Base-by-base conservation (phyloP, 1,140 invertebrate species). In the Neotoxoptera formosana region DNA sequence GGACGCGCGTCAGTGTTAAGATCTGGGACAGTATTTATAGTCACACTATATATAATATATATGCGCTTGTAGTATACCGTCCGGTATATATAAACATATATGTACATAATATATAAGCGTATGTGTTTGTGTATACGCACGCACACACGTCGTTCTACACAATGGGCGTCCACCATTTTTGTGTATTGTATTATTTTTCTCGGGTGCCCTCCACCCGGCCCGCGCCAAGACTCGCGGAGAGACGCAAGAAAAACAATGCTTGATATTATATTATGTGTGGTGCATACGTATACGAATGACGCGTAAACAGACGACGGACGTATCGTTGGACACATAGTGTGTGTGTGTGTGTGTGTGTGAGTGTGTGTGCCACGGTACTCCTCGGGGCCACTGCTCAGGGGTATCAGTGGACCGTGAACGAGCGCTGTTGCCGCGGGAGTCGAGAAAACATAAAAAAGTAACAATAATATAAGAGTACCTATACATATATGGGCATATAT, bases 1-100 rank as follows among this genome's bases (percentile, higher is more conserved):
- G 41, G 23, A 53, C 60, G 20, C 23, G 60, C 47, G 60, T n/a
- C n/a, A 23, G 88, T 1, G 90, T 91, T 81, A 34, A 48, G 83
- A 92, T 83, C 90, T 92, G 81, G 90, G 67, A 83, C 90, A 48
- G 67, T 51, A 48, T 60, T 60, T 67, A 48, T 92, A 56, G 87
- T 2, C 86, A 88, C 41, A 86, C 23, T 83, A 7, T 41, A 83
- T 83, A 41, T 83, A 83, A 41, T n/a, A 20, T 34, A 81, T 34
- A 34, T 17, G 20, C 20, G n/a, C n/a, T 0, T 21, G 76, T 36
- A 81, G 67, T 34, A 81, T 34, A 67, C 30, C 60, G 60, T 4
- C 60, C 60, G 11, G 60, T n/a, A 67, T 67, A 47, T 87, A 47
- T 87, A 87, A 89, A 25, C 53, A 11, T 56, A 25, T 21, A n/a